phyloP scores from a whole-genome alignment of 1,140 invertebrate species.

The Schlechtendalia chinensis region DNA sequence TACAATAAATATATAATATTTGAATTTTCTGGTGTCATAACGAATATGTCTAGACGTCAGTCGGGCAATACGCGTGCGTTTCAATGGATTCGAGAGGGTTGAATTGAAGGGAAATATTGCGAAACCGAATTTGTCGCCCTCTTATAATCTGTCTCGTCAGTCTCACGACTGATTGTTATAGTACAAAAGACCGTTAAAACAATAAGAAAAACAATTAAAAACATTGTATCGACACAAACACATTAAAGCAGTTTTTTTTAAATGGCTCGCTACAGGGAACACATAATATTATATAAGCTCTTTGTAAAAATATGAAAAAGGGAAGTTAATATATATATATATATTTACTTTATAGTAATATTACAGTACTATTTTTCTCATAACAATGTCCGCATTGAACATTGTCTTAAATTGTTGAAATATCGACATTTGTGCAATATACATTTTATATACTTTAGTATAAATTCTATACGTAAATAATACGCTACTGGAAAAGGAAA shows the following conservation, averaged over 20 bases:
- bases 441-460: too few species aligned
- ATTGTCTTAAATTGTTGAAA: too few species aligned
- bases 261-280: neutral
- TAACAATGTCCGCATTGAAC: neutral
- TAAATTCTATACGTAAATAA: too few species aligned
- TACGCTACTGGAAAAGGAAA: too few species aligned
- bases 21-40: neutral
- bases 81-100: constrained; percentile 19
- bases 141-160: neutral
- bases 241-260: constrained; percentile 9
- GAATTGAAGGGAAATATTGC: constrained; percentile 23
- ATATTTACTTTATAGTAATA: neutral
- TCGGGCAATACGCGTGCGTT: neutral
- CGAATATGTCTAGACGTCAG: neutral
- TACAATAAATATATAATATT: neutral
- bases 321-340: neutral
- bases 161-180: neutral
- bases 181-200: constrained; percentile 33
- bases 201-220: constrained; percentile 37
- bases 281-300: neutral
- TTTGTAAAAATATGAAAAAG: neutral
- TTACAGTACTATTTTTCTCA: neutral
- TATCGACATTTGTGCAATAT: too few species aligned
- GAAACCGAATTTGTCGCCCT: constrained; percentile 10
- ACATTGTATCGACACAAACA: constrained; percentile 37